Conservation (phyloP, 2,797 vertebrate species). For the Chloroceryle amazona region DNA sequence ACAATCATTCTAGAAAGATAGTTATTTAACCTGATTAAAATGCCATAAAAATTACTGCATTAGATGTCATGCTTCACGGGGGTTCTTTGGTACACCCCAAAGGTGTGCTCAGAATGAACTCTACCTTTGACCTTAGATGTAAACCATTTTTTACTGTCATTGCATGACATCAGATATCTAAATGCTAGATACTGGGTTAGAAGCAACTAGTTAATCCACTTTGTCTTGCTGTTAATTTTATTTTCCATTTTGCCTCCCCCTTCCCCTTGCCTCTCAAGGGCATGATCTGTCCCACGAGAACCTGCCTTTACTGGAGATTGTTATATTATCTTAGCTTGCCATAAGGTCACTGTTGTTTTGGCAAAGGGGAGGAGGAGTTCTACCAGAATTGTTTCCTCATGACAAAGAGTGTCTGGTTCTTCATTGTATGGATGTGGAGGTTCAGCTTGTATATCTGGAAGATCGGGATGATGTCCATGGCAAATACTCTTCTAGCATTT, state of each 20-base stretch:
- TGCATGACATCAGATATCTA: neutral
- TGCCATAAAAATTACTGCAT: neutral
- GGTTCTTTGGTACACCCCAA: neutral
- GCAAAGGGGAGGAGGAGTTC: neutral
- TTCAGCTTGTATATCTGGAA: neutral
- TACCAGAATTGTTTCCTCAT: neutral
- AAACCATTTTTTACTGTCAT: neutral
- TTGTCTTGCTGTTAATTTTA: neutral
- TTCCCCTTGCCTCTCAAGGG: neutral
- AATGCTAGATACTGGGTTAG: neutral
- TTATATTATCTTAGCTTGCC: conserved; percentile 10
- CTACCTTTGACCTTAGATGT: neutral
- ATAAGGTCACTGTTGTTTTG: neutral
- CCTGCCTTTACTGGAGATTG: neutral
- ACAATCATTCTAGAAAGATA: neutral
- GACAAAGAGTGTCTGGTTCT: conserved; percentile 1
- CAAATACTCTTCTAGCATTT: neutral
- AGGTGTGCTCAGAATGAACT: neutral
- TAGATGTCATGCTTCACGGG: neutral
- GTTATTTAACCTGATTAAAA: neutral
- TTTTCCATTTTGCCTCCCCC: conserved; percentile 32
- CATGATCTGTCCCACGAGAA: conserved; percentile 27
- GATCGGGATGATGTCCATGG: neutral
- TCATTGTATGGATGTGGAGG: neutral
- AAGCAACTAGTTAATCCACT: neutral